Conservation (phyloP, 2,888 invertebrate genomes). For the Pheosia tremula region DNA sequence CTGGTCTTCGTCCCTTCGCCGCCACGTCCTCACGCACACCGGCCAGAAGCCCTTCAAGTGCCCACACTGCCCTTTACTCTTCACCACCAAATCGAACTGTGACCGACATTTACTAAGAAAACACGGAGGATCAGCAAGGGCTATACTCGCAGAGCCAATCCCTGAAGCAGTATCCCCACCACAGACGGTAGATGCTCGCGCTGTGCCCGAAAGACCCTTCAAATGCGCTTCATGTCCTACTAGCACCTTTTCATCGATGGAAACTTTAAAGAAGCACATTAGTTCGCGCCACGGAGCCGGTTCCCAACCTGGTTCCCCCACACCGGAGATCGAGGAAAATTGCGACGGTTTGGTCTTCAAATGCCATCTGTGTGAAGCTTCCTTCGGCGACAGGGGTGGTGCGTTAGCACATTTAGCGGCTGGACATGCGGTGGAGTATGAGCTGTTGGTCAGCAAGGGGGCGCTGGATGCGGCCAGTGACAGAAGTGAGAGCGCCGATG, state of each 20-base stretch:
- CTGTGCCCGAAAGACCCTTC: conserved; percentile 90
- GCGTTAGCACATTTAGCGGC: conserved; percentile 93
- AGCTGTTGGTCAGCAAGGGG: conserved; percentile 92
- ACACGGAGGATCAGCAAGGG: conserved; percentile 85
- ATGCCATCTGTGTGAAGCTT: conserved; percentile 96
- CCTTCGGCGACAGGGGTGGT: conserved; percentile 91
- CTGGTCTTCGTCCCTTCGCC: conserved; percentile 97
- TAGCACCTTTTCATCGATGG: conserved; percentile 92
- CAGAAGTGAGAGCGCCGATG: conserved; percentile 87
- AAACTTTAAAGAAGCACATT: conserved; percentile 92
- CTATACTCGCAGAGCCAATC: conserved; percentile 72
- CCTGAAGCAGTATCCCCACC: conserved; percentile 63
- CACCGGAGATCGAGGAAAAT: conserved; percentile 56
- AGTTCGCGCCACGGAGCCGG: conserved; percentile 87
- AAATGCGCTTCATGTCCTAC: conserved; percentile 93
- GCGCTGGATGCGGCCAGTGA: conserved; percentile 85
- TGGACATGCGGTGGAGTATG: conserved; percentile 91
- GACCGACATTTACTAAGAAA: conserved; percentile 96
- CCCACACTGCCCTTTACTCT: conserved; percentile 95
- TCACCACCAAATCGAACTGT: conserved; percentile 98
- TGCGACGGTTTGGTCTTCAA: conserved; percentile 90
- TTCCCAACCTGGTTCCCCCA: conserved; percentile 71
- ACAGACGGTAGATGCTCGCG: conserved; percentile 75
- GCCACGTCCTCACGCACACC: conserved; percentile 97
- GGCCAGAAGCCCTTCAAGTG: conserved; percentile 99